A percentile compares a stretch with the other conserved stretches of the same genome.
phyloP scores from a whole-genome alignment of 1,140 invertebrate genomes.

The Drosophila nebulosa region DNA sequence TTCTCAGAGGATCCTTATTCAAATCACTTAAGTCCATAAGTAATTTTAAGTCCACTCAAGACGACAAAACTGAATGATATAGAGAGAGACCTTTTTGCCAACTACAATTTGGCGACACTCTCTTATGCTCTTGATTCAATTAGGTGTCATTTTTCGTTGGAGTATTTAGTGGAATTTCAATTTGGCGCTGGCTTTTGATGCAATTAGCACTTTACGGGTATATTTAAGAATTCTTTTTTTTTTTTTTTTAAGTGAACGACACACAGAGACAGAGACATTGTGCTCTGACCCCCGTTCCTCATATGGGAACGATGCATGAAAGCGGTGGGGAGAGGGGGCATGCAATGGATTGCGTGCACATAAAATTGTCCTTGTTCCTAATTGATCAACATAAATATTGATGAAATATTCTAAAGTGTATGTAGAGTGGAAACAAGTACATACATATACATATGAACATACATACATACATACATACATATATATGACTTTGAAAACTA shows the following conservation, averaged over 20 bases:
- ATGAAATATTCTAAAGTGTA: not conserved
- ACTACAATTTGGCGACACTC: not conserved
- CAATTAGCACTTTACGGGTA: constrained; percentile 28
- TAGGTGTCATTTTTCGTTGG: not conserved
- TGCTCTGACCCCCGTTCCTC: not conserved
- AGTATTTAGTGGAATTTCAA: constrained; percentile 2
- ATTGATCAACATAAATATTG: constrained; percentile 9
- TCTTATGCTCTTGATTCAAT: not conserved
- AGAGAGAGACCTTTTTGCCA: not conserved
- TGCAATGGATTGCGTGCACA: constrained; percentile 6
- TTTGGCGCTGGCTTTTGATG: constrained; percentile 29
- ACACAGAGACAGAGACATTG: not conserved
- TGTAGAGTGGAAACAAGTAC: not conserved
- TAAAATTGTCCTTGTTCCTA: constrained; percentile 4
- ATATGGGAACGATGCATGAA: not conserved
- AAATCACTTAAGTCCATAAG: too few species aligned
- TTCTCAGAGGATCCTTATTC: too few species aligned
- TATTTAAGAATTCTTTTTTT: not conserved
- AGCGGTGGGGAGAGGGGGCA: not conserved
- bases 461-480: not conserved
- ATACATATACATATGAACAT: not conserved
- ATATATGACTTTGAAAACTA: too few species aligned
- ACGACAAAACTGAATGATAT: not conserved
- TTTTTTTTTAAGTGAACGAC: not conserved
- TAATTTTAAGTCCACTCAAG: too few species aligned